phyloP scores from a whole-genome alignment of 2,888 invertebrate species.

The Dryococelus australis region DNA sequence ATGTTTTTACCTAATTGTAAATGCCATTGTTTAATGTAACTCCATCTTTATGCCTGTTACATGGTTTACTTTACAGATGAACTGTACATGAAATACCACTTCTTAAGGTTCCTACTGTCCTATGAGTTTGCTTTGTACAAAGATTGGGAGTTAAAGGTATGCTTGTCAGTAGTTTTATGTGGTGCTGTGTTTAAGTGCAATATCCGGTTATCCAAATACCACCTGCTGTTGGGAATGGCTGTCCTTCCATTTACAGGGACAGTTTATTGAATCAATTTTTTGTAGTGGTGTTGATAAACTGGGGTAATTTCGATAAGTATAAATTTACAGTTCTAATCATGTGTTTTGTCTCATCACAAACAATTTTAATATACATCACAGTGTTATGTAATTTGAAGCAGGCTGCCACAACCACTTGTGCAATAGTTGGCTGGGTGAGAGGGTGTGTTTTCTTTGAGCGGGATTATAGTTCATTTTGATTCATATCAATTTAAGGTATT shows the following conservation, averaged over 20 bases:
- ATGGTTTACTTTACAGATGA: slow-evolving; percentile 57
- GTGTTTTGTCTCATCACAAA: too few relatives aligned
- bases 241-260: neutral
- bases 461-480: too few relatives aligned
- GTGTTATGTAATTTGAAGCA: too few relatives aligned
- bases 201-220: neutral
- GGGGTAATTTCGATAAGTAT: too few relatives aligned
- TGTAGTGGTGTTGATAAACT: too few relatives aligned
- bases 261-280: too few relatives aligned
- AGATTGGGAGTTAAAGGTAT: slow-evolving; percentile 62
- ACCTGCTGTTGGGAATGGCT: neutral
- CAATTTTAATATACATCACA: too few relatives aligned
- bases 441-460: too few relatives aligned
- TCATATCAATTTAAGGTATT: too few relatives aligned
- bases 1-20: neutral
- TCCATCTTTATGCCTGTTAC: neutral
- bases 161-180: neutral
- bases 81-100: slow-evolving; percentile 60
- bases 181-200: neutral
- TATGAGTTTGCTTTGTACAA: slow-evolving; percentile 71
- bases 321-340: too few relatives aligned
- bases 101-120: slow-evolving; percentile 64
- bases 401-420: too few relatives aligned
- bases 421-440: too few relatives aligned
- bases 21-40: neutral